phyloP scores from a whole-genome alignment of 2,113 vertebrate species.

The Anarhynchus alexandrinus region DNA sequence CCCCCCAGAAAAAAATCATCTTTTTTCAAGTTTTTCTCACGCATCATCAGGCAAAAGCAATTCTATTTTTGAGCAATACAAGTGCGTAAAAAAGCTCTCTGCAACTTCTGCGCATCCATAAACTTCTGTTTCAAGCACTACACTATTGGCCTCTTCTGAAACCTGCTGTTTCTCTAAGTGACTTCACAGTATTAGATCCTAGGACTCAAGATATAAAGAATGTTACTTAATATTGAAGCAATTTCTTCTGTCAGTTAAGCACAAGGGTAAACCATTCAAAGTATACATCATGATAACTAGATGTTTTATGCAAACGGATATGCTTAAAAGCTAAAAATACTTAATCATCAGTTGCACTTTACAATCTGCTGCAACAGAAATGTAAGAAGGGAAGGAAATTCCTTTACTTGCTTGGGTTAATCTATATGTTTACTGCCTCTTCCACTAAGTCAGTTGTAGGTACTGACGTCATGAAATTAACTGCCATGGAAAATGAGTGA shows the following conservation, averaged over 20 bases:
- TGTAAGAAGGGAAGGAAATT: background rate
- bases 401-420: background rate
- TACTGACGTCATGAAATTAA: background rate
- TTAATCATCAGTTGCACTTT: background rate
- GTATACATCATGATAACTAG: background rate
- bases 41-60: background rate
- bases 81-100: background rate
- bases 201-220: background rate
- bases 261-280: background rate
- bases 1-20: background rate
- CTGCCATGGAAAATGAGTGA: background rate
- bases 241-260: conserved; percentile 29
- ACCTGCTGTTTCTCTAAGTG: background rate
- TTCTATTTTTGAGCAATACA: background rate
- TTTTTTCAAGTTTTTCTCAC: background rate
- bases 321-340: background rate
- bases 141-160: background rate
- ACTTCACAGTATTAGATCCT: background rate
- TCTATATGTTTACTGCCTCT: background rate
- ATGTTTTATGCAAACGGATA: background rate
- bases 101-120: background rate
- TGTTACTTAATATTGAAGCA: background rate
- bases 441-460: background rate
- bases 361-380: background rate
- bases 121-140: background rate